A percentile compares a stretch with the other conserved stretches of the same genome.
phyloP scores from a whole-genome alignment of 2,797 vertebrate species.

The Lepidocolaptes lacrymiger region DNA sequence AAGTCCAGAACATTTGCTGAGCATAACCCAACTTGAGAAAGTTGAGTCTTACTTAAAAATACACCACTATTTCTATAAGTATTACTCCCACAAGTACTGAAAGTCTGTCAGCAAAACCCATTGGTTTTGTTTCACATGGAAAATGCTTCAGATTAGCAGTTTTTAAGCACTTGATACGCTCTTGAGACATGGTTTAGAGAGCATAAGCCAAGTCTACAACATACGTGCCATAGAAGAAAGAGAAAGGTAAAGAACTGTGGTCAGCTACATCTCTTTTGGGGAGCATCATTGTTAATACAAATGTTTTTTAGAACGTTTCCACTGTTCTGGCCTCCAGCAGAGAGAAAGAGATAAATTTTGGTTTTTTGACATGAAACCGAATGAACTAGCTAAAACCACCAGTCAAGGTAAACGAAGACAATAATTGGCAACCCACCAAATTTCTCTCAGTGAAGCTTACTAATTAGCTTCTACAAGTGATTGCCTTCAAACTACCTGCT shows the following conservation, averaged over 20 bases:
- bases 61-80: not conserved
- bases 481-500: not conserved
- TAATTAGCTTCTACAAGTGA: not conserved
- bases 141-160: not conserved
- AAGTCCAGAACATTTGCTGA: not conserved
- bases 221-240: not conserved
- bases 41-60: not conserved
- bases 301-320: not conserved
- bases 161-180: not conserved
- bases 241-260: not conserved
- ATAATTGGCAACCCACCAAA: not conserved
- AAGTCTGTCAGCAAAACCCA: not conserved
- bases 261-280: not conserved
- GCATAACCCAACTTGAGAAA: not conserved
- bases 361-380: not conserved
- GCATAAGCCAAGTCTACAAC: not conserved
- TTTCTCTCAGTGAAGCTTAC: not conserved
- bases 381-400: not conserved
- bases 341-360: not conserved
- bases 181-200: not conserved
- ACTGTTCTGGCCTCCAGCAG: not conserved
- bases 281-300: not conserved
- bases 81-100: not conserved
- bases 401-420: not conserved
- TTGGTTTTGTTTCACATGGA: accelerated